Conservation (phyloP, 2,113 vertebrate genomes). For the Atlantisia rogersi region DNA sequence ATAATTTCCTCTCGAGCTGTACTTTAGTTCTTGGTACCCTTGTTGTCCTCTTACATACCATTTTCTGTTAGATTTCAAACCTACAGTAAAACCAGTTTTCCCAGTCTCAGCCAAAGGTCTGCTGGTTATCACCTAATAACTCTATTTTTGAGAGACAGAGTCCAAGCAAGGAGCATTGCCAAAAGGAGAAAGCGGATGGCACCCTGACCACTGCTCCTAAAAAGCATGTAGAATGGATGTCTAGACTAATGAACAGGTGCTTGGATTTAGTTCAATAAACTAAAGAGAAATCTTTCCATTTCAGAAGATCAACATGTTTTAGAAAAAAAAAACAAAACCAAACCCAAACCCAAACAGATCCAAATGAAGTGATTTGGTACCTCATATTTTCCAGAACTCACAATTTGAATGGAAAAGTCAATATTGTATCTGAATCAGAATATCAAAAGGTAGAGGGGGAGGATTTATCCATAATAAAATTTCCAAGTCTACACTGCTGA, state of each 20-base stretch:
- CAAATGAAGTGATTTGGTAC: neutral
- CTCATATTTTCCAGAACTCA: neutral
- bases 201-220: neutral
- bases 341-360: neutral
- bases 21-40: neutral
- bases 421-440: neutral
- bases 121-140: neutral
- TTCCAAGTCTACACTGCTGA: neutral
- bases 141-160: neutral
- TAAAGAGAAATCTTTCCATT: neutral
- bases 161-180: neutral
- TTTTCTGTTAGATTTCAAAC: neutral
- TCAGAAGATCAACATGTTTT: neutral
- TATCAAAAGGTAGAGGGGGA: rapidly evolving
- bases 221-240: neutral
- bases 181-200: neutral
- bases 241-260: neutral
- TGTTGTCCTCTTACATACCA: neutral
- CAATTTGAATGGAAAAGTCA: neutral
- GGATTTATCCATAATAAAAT: neutral
- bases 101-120: neutral
- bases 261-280: neutral
- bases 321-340: neutral
- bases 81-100: neutral
- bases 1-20: neutral